Conservation (phyloP, 1,140 invertebrate genomes). For the Microplitis mediator region DNA sequence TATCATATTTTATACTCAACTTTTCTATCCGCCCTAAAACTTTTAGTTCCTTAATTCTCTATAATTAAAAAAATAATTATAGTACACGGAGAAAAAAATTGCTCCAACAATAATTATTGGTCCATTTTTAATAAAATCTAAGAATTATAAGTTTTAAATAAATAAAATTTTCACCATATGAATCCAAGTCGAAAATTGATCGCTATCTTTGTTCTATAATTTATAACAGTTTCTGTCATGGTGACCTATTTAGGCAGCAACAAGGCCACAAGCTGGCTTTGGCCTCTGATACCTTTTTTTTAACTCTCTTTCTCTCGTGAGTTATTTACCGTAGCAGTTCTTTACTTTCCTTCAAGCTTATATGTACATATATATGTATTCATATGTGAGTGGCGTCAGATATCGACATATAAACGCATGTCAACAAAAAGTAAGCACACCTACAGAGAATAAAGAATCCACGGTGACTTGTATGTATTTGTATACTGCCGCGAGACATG, state of each 20-base stretch:
- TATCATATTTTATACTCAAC: too few relatives aligned
- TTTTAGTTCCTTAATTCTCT: too few relatives aligned
- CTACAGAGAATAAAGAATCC: conserved; percentile 11
- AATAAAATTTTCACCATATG: background rate
- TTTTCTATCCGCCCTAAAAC: too few relatives aligned
- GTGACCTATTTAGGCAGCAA: conserved; percentile 34
- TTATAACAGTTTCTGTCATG: conserved; percentile 3
- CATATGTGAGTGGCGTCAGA: conserved; percentile 3
- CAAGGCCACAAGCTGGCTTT: conserved; percentile 31
- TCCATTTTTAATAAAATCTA: background rate
- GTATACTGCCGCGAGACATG: background rate
- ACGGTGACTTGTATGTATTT: background rate
- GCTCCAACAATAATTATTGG: too few relatives aligned
- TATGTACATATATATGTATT: conserved; percentile 21
- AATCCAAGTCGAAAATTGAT: background rate
- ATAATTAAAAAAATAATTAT: too few relatives aligned
- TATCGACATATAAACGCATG: conserved; percentile 6
- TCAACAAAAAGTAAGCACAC: conserved; percentile 18
- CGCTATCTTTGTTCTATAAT: conserved; percentile 14
- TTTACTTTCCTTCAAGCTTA: background rate
- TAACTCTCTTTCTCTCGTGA: background rate
- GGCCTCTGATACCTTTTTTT: conserved; percentile 27
- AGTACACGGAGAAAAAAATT: too few relatives aligned
- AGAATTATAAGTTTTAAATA: background rate
- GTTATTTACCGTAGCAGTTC: too few relatives aligned